A percentile compares a stretch with the other conserved stretches of the same genome.
Conservation (phyloP, 2,113 vertebrate species). For the Donacobius atricapilla region DNA sequence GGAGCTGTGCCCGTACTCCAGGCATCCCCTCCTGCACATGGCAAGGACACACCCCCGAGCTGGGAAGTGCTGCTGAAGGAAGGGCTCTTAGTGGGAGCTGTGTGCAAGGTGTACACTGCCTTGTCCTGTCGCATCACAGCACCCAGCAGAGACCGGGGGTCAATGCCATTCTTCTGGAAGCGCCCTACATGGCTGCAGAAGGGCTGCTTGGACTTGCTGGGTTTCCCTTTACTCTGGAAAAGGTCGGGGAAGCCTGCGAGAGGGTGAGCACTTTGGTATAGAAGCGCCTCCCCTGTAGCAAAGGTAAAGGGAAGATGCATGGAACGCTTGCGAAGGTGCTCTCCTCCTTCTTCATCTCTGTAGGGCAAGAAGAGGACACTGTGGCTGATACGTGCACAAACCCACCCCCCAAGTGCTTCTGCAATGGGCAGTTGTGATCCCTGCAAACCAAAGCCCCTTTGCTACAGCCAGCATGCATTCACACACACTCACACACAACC, state of each 20-base stretch:
- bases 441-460: not conserved
- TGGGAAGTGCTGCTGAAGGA: constrained; percentile 55
- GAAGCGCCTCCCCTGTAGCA: constrained; percentile 80
- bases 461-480: not conserved
- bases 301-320: constrained; percentile 84
- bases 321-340: constrained; percentile 79
- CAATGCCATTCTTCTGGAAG: constrained; percentile 42
- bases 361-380: not conserved
- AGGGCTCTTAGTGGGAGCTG: constrained; percentile 37
- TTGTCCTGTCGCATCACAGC: constrained; percentile 73
- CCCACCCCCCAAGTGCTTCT: not conserved
- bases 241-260: constrained; percentile 24
- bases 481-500: not conserved
- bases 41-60: not conserved
- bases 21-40: not conserved
- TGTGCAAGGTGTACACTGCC: constrained; percentile 44
- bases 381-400: not conserved
- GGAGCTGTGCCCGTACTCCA: constrained; percentile 9
- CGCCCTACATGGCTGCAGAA: not conserved
- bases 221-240: constrained; percentile 57
- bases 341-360: constrained; percentile 84
- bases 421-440: not conserved
- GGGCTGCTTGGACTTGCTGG: constrained; percentile 65
- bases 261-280: constrained; percentile 76
- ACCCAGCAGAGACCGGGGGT: constrained; percentile 72